Evolutionary conservation across 2,113 vertebrate species (phyloP).

Genomic region (Fukomys damarensis): DNA sequence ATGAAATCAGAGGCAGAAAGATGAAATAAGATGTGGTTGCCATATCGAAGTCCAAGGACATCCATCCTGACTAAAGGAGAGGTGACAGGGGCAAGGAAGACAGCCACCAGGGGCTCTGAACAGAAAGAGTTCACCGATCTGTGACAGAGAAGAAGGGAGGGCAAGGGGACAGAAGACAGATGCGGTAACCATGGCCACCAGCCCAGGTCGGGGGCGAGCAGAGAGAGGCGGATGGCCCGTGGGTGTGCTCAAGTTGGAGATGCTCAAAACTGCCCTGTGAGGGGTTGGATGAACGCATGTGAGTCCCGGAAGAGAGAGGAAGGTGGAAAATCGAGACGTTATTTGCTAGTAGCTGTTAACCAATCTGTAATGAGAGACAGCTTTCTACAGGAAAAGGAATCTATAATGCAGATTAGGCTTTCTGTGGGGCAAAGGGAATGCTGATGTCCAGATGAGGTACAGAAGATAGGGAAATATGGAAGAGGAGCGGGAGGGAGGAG

Average conservation of each 20-base stretch:
- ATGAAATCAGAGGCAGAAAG: neutral
- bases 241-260: neutral
- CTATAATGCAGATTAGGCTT: neutral
- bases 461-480: no score
- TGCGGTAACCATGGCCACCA: fast-evolving
- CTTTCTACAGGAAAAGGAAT: neutral
- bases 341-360: neutral
- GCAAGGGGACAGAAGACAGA: fast-evolving
- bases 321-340: neutral
- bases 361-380: neutral
- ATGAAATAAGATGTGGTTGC: neutral
- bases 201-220: fast-evolving
- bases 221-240: fast-evolving
- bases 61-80: fast-evolving
- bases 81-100: no score
- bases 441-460: neutral
- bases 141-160: neutral
- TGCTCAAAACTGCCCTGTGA: fast-evolving
- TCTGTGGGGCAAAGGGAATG: neutral
- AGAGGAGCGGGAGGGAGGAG: neutral
- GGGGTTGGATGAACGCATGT: fast-evolving
- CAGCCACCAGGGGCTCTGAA: fast-evolving
- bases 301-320: neutral
- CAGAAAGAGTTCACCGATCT: neutral
- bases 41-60: neutral